Evolutionary conservation across 37 sponge, comb jelly and placozoan species (phyloP).

Genomic region (Corticium candelabrum): DNA sequence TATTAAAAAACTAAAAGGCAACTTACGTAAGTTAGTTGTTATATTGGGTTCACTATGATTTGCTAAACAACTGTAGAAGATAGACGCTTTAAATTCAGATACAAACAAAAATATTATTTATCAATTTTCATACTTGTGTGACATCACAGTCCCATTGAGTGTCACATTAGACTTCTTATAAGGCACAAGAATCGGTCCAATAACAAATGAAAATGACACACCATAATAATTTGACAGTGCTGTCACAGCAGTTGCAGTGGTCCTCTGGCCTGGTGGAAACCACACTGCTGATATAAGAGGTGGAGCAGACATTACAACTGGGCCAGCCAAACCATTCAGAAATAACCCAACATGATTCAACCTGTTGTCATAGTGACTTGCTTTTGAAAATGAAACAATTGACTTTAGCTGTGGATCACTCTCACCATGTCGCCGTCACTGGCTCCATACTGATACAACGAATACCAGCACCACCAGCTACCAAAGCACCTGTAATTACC

Average conservation of each 20-base stretch:
- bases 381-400: background rate
- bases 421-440: background rate
- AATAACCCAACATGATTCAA: background rate
- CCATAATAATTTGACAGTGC: constrained; percentile 6
- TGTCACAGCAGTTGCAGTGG: constrained; percentile 7
- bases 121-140: too few species aligned
- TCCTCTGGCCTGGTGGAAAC: constrained; percentile 13
- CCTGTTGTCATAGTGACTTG: background rate
- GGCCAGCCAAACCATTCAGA: constrained; percentile 12
- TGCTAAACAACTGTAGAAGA: too few species aligned
- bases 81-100: too few species aligned
- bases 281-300: constrained; percentile 13
- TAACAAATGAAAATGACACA: constrained; percentile 8
- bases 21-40: too few species aligned
- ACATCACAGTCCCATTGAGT: too few species aligned
- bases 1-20: too few species aligned
- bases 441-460: constrained; percentile 5
- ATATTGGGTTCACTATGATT: too few species aligned
- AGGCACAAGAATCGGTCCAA: constrained; percentile 13
- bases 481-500: background rate
- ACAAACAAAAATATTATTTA: too few species aligned
- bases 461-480: constrained; percentile 3
- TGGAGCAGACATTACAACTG: constrained; percentile 1
- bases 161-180: too few species aligned
- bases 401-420: background rate